These are phyloP conservation scores for Emydoidea blandingii DNA, from an alignment of 2,797 vertebrate genomes.

Conservation along the genomic window DNA sequence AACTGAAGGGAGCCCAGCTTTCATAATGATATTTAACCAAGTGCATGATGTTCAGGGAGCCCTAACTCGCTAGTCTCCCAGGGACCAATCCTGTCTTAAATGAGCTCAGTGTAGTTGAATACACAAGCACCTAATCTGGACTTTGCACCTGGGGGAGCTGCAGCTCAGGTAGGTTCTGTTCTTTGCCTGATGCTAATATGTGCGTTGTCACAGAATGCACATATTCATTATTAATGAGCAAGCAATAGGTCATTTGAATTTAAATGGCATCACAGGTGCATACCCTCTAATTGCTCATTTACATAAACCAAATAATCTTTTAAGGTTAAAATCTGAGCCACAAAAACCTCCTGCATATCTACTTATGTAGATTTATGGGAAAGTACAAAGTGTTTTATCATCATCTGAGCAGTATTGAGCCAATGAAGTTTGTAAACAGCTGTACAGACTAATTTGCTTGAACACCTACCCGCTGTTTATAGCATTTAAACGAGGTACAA, in stretches of 20 bases:
- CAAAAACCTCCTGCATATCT: neutral
- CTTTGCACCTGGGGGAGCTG: accelerated
- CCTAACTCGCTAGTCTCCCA: neutral
- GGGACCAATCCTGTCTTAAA: neutral
- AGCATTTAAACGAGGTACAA: accelerated
- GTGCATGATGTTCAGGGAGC: neutral
- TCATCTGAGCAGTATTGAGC: neutral
- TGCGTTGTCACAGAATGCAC: neutral
- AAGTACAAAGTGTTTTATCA: accelerated
- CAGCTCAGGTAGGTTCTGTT: accelerated
- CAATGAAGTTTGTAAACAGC: neutral
- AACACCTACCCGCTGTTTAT: neutral
- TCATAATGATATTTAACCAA: neutral
- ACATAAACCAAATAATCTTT: neutral
- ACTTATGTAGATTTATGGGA: neutral
- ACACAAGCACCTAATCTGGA: accelerated
- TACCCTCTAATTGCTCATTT: conserved; percentile 52
- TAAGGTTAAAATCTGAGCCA: conserved; percentile 5
- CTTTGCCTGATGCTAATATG: neutral
- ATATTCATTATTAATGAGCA: neutral
- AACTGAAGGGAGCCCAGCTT: neutral
- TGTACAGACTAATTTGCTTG: accelerated
- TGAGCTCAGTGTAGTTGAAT: accelerated
- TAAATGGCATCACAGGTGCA: conserved; percentile 27
- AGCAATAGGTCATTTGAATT: neutral